Conservation (phyloP, 2,888 invertebrate species). For the Eilema griseolum region DNA sequence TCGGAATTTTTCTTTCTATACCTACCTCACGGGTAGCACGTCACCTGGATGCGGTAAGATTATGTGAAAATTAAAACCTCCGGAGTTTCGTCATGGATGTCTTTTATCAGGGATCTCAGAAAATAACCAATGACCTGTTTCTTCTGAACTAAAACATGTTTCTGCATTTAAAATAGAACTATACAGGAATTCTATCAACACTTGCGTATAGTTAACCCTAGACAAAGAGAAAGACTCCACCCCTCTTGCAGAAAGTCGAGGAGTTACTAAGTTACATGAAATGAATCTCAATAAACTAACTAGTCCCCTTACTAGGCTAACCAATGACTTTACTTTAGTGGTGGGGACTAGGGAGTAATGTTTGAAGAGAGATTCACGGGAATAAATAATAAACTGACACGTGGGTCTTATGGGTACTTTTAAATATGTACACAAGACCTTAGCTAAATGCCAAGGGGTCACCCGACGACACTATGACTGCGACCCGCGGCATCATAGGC, state of each 20-base stretch:
- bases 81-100: no score
- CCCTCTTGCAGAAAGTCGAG: neutral
- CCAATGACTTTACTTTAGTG: no score
- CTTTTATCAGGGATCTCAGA: no score
- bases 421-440: neutral
- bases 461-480: neutral
- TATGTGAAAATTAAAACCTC: no score
- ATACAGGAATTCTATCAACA: neutral
- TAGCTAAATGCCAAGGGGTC: constrained; percentile 1
- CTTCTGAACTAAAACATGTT: no score
- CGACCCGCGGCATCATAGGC: constrained; percentile 2
- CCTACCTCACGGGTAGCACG: no score
- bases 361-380: neutral
- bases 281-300: no score
- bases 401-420: neutral
- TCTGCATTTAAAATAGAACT: neutral
- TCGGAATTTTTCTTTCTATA: no score
- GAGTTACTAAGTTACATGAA: no score
- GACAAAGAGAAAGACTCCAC: neutral
- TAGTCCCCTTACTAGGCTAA: neutral
- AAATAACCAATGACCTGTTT: no score
- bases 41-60: no score
- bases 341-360: no score
- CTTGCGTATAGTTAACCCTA: neutral
- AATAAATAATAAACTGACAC: neutral